Conservation (phyloP, 2,113 vertebrate species). For the Sarotherodon lohbergeri region DNA sequence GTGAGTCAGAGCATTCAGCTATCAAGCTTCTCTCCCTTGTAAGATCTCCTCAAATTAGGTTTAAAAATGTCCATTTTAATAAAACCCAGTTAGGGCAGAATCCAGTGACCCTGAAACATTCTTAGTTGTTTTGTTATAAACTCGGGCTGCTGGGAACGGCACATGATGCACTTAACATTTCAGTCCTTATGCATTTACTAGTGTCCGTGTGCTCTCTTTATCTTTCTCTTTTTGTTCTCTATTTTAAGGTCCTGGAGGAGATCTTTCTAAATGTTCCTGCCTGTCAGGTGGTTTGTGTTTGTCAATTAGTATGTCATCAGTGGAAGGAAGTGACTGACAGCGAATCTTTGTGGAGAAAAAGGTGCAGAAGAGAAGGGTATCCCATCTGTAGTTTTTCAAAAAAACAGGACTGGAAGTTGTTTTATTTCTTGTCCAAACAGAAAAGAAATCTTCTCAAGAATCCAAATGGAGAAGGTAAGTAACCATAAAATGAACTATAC, state of each 20-base stretch:
- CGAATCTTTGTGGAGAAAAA: constrained; percentile 59
- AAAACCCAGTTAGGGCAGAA: background rate
- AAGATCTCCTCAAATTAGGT: background rate
- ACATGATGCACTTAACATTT: background rate
- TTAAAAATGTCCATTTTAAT: background rate
- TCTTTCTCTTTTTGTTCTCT: background rate
- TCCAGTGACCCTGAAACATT: background rate
- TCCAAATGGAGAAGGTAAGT: constrained; percentile 59
- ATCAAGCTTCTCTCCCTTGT: background rate
- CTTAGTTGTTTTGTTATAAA: background rate
- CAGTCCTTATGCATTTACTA: background rate
- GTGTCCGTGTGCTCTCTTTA: background rate
- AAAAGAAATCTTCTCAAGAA: constrained; percentile 70
- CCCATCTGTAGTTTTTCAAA: background rate
- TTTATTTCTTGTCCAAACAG: constrained; percentile 61
- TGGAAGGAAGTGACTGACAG: constrained; percentile 68
- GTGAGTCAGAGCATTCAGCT: background rate
- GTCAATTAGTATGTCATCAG: constrained; percentile 59
- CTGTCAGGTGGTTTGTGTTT: constrained; percentile 45
- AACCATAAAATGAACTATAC: background rate
- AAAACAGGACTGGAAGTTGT: constrained; percentile 52
- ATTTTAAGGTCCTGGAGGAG: constrained; percentile 62
- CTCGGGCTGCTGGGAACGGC: background rate
- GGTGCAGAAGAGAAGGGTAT: constrained; percentile 62
- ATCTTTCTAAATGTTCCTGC: constrained; percentile 62